phyloP scores from a whole-genome alignment of 2,888 invertebrate species.

The Spilosoma lubricipeda region DNA sequence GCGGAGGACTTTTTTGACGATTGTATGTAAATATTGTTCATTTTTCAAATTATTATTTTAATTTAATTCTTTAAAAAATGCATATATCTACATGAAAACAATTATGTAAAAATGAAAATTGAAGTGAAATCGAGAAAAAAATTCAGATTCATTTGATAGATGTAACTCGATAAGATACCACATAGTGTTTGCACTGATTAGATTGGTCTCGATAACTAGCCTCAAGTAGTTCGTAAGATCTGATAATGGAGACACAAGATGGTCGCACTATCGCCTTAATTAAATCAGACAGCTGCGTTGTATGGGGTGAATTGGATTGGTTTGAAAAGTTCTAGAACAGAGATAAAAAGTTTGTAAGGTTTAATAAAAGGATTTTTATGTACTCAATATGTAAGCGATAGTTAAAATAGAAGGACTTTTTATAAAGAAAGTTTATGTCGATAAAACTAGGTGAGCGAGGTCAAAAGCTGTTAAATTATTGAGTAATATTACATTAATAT shows the following conservation, averaged over 20 bases:
- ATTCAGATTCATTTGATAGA: not conserved
- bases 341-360: not conserved
- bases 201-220: not conserved
- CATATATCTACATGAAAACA: not conserved
- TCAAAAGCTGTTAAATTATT: not conserved
- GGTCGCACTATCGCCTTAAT: slow-evolving; percentile 1
- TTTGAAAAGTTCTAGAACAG: not conserved
- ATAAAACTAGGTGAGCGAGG: not conserved
- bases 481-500: not conserved
- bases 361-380: not conserved
- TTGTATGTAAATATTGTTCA: too few species aligned
- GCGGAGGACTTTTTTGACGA: too few species aligned
- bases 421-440: not conserved
- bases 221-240: slow-evolving; percentile 1
- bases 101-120: not conserved
- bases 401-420: not conserved
- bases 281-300: not conserved
- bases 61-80: too few species aligned
- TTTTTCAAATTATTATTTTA: too few species aligned
- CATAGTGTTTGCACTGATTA: not conserved
- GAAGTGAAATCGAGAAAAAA: not conserved
- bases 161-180: not conserved
- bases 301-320: not conserved
- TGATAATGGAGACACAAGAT: not conserved
- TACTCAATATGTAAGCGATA: not conserved